These are phyloP conservation scores for Eptatretus atami DNA, from an alignment of 2,797 vertebrate genomes.

Conservation along the genomic window DNA sequence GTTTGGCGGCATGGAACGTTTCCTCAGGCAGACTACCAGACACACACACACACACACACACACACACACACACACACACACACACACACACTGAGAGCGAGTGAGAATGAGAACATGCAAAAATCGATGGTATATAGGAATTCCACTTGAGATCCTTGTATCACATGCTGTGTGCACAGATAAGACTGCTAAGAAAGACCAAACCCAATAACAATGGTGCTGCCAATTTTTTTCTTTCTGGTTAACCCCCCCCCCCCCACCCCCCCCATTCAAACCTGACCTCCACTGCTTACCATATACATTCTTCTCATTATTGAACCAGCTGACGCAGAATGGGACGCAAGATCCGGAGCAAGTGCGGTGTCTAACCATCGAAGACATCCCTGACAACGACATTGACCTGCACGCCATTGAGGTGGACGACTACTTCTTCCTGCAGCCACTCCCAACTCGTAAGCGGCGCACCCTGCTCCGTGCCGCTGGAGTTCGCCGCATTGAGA, in stretches of 20 bases:
- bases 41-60: no score
- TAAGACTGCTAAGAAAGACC: no score
- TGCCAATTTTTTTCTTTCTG: neutral
- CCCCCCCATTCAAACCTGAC: slow-evolving; percentile 2
- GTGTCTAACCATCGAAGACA: slow-evolving; percentile 50
- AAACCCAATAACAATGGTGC: no score
- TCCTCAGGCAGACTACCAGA: no score
- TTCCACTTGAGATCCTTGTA: no score
- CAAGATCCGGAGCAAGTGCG: slow-evolving; percentile 43
- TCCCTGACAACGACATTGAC: slow-evolving; percentile 63
- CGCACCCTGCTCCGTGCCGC: slow-evolving; percentile 52
- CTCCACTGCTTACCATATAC: slow-evolving; percentile 9
- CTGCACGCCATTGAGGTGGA: slow-evolving; percentile 62
- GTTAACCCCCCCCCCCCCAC: no score
- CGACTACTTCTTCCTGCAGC: slow-evolving; percentile 74
- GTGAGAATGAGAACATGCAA: no score
- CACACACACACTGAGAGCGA: no score
- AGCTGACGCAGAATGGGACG: slow-evolving; percentile 64
- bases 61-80: no score
- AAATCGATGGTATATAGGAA: no score
- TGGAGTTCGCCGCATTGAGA: slow-evolving; percentile 59
- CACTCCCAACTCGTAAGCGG: slow-evolving; percentile 51
- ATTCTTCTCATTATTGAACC: slow-evolving; percentile 10
- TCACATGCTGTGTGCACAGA: no score
- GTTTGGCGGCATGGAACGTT: no score